A percentile compares a stretch with the other conserved stretches of the same genome.
phyloP scores from a whole-genome alignment of 2,797 vertebrate genomes.

The Falco naumanni region DNA sequence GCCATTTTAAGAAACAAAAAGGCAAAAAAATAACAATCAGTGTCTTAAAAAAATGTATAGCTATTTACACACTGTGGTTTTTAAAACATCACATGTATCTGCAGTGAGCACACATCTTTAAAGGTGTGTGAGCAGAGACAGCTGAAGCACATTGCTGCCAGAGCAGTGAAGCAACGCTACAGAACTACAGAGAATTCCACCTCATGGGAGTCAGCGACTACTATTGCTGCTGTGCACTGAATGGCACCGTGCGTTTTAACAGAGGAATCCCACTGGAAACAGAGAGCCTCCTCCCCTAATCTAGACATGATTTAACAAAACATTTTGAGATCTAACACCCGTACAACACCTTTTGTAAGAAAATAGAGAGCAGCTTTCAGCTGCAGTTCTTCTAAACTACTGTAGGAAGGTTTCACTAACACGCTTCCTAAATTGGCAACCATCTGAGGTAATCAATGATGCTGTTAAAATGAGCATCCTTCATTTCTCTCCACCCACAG shows the following conservation, averaged over 20 bases:
- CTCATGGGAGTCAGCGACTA: not conserved
- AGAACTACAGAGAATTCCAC: not conserved
- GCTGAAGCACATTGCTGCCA: not conserved
- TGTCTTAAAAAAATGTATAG: not conserved
- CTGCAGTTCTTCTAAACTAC: constrained; percentile 71
- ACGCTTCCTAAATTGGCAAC: constrained; percentile 61
- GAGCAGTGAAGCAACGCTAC: not conserved
- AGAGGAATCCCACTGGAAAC: not conserved
- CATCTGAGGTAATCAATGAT: constrained; percentile 44
- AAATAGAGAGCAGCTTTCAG: constrained; percentile 72
- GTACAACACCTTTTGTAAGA: constrained; percentile 69
- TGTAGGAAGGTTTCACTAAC: constrained; percentile 39
- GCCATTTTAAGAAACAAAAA: constrained; percentile 4
- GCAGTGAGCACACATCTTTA: not conserved
- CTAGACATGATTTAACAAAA: constrained; percentile 61
- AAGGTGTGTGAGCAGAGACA: not conserved
- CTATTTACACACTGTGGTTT: not conserved
- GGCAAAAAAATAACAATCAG: not conserved
- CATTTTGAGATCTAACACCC: constrained; percentile 49
- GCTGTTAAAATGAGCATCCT: not conserved
- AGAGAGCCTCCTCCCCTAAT: constrained; percentile 29
- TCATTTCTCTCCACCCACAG: constrained; percentile 74
- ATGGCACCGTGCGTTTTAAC: not conserved
- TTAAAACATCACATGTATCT: not conserved
- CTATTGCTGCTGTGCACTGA: not conserved